Conservation (phyloP, 1,140 invertebrate genomes). For the Leptinotarsa lineolata region DNA sequence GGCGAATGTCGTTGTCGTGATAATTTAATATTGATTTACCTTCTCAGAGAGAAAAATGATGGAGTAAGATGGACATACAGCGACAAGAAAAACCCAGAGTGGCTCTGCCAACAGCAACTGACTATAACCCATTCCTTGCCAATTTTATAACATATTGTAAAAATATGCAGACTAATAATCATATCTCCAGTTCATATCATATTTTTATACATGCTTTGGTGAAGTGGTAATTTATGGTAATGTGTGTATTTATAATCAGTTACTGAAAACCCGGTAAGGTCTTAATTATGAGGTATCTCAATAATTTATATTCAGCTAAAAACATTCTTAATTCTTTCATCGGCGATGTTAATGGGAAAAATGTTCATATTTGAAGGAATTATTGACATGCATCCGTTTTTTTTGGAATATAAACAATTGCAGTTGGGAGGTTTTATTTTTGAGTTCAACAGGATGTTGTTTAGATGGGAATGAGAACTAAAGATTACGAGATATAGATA, state of each 20-base stretch:
- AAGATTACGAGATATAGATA: too few relatives aligned
- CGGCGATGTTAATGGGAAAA: neutral
- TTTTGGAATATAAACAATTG: slow-evolving; percentile 3
- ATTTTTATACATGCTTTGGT: slow-evolving; percentile 4
- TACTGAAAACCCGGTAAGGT: neutral
- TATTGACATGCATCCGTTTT: neutral
- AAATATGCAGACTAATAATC: neutral
- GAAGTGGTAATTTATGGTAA: slow-evolving; percentile 3
- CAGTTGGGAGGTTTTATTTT: neutral
- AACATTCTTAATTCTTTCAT: slow-evolving; percentile 1
- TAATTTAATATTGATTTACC: too few relatives aligned
- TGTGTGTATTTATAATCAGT: neutral
- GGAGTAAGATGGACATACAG: too few relatives aligned
- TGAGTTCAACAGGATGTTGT: neutral
- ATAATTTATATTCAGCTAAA: neutral
- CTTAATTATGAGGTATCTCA: slow-evolving; percentile 1
- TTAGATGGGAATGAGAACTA: neutral
- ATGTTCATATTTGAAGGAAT: neutral
- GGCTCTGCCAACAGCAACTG: too few relatives aligned
- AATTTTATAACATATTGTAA: neutral
- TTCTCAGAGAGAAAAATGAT: too few relatives aligned
- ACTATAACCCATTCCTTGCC: too few relatives aligned
- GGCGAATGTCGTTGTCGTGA: too few relatives aligned
- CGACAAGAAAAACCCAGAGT: too few relatives aligned
- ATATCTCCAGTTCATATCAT: slow-evolving; percentile 1